Base-by-base conservation (phyloP, 35 echinoderm and acorn worm species). In the Ptychodera flava region DNA sequence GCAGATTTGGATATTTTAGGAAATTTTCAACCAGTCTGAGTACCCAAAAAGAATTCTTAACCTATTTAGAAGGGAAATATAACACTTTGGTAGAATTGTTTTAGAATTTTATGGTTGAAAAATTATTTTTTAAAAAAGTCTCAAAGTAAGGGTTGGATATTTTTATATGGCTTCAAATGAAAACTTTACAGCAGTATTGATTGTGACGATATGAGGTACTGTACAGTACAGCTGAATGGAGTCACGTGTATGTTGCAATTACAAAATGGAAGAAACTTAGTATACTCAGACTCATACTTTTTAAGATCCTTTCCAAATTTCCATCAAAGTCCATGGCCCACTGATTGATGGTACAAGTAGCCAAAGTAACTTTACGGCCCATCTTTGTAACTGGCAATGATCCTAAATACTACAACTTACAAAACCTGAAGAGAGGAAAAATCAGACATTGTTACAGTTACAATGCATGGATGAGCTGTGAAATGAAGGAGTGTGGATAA, bases 261-360 rank as follows among this genome's bases (percentile, higher is more conserved):
- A 31, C 28, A 10, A 10, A 30, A 28, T 28, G 14, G 31, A 34
- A 1, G 1, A 34, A 81, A 82, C 22, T n/a, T 16, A 82, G 16
- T 35, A 6, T 37, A 16, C 32, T 84, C 31, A 52, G 0, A 16
- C 15, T 87, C 95, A 91, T 84, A 97, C 95, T 97, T 85, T 93
- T 85, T 33, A 97, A 38, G 22, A 97, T 97, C 76, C 95, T 81
- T 83, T 92, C 36, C n/a, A 78, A 80, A 27, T 97, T 97, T 31
- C 95, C 89, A 45, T 97, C 92, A 37, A 97, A 97, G 53, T 97
- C 95, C 95, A 97, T 97, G 31, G 95, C 95, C 95, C 95, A 97
- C 80, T 97, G 95, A 83, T 97, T 97, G 2, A 97, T 83, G 0
- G 95, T 93, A 89, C 95, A 97, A 30, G 89, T 89, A 35, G 92